A percentile compares a stretch with the other conserved stretches of the same genome.
Conservation (phyloP, 2,888 invertebrate genomes). For the Stegana nigrithorax region DNA sequence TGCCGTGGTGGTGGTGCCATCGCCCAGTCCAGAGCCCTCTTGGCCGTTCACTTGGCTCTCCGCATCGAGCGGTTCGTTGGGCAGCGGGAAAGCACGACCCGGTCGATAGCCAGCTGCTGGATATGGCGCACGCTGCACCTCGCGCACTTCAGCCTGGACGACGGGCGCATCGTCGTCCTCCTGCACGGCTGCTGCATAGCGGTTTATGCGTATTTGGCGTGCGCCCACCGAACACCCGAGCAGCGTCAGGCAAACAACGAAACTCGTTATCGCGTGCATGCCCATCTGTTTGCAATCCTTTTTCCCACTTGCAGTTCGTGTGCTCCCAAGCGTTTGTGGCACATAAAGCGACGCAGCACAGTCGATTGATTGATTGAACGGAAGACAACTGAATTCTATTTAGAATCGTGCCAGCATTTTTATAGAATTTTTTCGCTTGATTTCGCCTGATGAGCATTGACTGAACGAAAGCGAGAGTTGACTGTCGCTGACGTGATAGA, state of each 20-base stretch:
- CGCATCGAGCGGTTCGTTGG: conserved; percentile 34
- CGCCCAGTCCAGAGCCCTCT: conserved; percentile 27
- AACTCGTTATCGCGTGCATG: not conserved
- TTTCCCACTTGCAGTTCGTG: too few species aligned
- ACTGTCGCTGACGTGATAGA: too few species aligned
- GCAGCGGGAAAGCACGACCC: conserved; percentile 52
- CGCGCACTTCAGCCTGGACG: conserved; percentile 39
- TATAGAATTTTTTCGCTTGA: conserved; percentile 21
- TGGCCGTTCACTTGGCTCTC: not conserved
- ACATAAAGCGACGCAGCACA: too few species aligned
- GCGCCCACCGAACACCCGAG: conserved; percentile 14
- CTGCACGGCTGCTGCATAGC: conserved; percentile 49
- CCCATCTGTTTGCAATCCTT: conserved; percentile 21
- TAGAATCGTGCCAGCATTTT: conserved; percentile 22
- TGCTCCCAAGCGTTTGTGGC: too few species aligned
- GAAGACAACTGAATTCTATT: conserved; percentile 19
- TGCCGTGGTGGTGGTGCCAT: conserved; percentile 47
- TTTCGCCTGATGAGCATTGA: not conserved
- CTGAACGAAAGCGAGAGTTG: conserved; percentile 48
- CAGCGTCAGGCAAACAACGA: not conserved
- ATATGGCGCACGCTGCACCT: conserved; percentile 47
- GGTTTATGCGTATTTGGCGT: conserved; percentile 58
- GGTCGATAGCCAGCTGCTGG: conserved; percentile 54
- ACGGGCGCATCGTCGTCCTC: conserved; percentile 40
- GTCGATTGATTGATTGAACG: too few species aligned